These are phyloP conservation scores for Drepanosiphum platanoidis DNA, from an alignment of 2,888 invertebrate genomes.

Conservation along the genomic window DNA sequence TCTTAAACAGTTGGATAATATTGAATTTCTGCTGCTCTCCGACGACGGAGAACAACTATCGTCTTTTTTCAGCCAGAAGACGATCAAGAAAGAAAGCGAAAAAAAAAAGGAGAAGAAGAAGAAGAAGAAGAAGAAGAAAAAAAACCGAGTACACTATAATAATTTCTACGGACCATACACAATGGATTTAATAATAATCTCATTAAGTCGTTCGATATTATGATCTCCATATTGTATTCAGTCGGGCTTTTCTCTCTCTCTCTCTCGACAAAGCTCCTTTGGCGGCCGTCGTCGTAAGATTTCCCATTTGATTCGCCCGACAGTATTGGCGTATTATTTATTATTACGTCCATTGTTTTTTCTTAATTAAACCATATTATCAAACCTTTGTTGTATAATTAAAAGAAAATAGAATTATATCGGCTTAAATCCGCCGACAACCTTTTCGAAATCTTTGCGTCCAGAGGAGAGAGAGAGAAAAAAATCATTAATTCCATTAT, in stretches of 20 bases:
- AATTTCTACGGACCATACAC: constrained; percentile 13
- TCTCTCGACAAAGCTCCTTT: constrained; percentile 10
- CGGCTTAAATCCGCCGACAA: constrained; percentile 11
- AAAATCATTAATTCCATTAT: not conserved
- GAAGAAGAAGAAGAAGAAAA: too few relatives aligned
- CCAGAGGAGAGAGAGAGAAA: too few relatives aligned
- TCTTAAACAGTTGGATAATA: too few relatives aligned
- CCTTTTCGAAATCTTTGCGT: not conserved
- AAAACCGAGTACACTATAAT: not conserved
- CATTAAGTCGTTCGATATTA: constrained; percentile 11
- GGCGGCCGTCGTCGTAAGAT: not conserved
- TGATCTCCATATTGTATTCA: constrained; percentile 13
- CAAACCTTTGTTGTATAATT: constrained; percentile 7
- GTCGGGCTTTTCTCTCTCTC: constrained; percentile 23
- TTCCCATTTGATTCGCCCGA: constrained; percentile 13
- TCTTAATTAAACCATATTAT: constrained; percentile 43
- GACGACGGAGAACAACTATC: too few relatives aligned
- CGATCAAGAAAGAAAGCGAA: too few relatives aligned
- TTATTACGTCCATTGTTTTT: constrained; percentile 36
- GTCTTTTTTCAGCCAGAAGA: not conserved
- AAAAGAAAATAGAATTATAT: constrained; percentile 21
- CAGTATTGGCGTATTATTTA: constrained; percentile 34
- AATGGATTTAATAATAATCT: constrained; percentile 29
- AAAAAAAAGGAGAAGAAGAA: too few relatives aligned
- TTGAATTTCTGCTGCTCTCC: not conserved